Evolutionary conservation across 2,888 invertebrate genomes (phyloP), one percentile per base, ranked within the genome.

Genomic region (Shargacucullia verbasci): DNA sequence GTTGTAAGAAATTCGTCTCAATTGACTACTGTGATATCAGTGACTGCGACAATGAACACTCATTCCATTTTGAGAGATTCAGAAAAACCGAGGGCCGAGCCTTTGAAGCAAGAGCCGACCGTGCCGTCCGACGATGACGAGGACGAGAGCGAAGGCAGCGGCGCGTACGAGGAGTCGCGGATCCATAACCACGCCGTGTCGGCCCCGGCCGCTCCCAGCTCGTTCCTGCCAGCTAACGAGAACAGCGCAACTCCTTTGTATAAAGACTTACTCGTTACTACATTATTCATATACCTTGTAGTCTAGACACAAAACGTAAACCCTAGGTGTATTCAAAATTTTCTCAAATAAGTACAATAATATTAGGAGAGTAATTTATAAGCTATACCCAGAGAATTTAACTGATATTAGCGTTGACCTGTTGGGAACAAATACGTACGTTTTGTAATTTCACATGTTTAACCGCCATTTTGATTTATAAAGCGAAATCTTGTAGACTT

Each of bases 51-150:
- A n/a, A 44, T 70, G n/a, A 66, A 72, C 0, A 45, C 68, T 33
- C 58, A 73, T 35, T 63, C 70, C 40, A 70, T 75, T 44, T 43
- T 74, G 38, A 67, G 50, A 34, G 74, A 74, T 11, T 56, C 63
- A 12, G 71, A 72, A 33, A 73, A 77, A 53, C 92, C 91, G 5
- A 83, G 79, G 29, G 90, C 89, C 7, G 89, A 91, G 59, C 84
- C 91, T 29, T 76, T 92, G 44, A 91, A 91, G 57, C 88, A 90
- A 47, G 88, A 88, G 45, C 84, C 84, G 12, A 89, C 91, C 0
- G 85, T 82, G 12, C 90, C 92, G 0, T 90, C 92, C 10, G 92
- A 92, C 58, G 93, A 93, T 59, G 92, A 93, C 33, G 93, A 93
- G 66, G 93, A 92, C 29, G 92, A 91, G 37, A 76, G 84, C 0